Evolutionary conservation across 1,140 invertebrate genomes (phyloP).

Genomic region (Venustaconcha ellipsiformis): DNA sequence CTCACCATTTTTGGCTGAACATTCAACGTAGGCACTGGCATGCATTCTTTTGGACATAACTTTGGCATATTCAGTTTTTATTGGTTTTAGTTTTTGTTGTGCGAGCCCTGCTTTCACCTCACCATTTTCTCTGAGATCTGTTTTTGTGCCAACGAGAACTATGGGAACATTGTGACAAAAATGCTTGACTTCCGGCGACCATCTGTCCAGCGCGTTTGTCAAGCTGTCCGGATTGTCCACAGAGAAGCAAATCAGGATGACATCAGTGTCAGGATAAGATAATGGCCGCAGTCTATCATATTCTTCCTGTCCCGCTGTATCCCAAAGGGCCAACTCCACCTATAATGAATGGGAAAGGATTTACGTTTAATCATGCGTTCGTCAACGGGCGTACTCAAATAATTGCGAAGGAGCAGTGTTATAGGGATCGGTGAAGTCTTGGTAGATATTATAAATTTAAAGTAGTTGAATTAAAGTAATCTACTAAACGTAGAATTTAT

Average conservation of each 20-base stretch:
- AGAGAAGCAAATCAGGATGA: not conserved
- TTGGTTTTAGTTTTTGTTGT: not conserved
- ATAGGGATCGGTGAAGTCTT: no score
- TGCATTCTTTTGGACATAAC: no score
- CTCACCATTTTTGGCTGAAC: constrained; percentile 11
- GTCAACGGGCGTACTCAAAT: no score
- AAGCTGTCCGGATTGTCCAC: not conserved
- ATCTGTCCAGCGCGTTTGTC: not conserved
- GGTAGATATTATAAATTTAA: no score
- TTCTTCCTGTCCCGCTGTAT: constrained; percentile 8
- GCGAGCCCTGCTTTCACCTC: not conserved
- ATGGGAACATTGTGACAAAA: constrained; percentile 1
- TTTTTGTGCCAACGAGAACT: not conserved
- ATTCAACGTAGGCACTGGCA: constrained; percentile 5
- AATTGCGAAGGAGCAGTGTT: no score
- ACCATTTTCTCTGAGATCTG: not conserved
- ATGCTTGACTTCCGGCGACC: constrained; percentile 1
- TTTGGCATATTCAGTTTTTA: no score
- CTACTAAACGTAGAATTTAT: no score
- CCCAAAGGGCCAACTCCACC: not conserved
- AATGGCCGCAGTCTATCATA: constrained; percentile 2
- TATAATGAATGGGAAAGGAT: no score
- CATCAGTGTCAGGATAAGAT: constrained; percentile 1
- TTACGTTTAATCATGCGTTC: no score
- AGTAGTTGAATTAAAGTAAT: no score